Evolutionary conservation across 2,113 vertebrate species (phyloP).

Genomic region (Copsychus sechellarum): DNA sequence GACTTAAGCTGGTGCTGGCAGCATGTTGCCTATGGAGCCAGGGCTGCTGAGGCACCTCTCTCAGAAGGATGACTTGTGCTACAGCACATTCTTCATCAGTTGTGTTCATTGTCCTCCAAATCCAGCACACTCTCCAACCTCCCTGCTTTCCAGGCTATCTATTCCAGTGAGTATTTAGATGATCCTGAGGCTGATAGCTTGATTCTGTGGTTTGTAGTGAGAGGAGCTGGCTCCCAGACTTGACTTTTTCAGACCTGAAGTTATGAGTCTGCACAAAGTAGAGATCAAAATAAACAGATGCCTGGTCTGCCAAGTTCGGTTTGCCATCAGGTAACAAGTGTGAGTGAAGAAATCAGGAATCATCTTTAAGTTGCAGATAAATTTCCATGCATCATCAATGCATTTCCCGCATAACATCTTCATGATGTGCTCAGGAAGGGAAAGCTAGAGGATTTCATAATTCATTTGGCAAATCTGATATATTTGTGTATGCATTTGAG

Average conservation of each 20-base stretch:
- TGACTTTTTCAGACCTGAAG: not conserved
- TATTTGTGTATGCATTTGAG: not conserved
- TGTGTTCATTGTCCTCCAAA: not conserved
- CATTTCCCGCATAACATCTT: not conserved
- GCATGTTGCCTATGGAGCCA: rapidly evolving
- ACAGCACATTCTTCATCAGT: not conserved
- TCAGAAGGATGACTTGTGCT: not conserved
- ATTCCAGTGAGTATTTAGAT: not conserved
- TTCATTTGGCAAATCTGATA: not conserved
- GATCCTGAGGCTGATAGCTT: not conserved
- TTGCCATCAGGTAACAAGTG: not conserved
- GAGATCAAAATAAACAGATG: not conserved
- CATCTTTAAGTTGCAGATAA: not conserved
- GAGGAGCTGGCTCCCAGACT: not conserved
- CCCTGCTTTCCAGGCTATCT: not conserved
- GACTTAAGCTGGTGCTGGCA: not conserved
- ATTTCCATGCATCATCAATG: not conserved
- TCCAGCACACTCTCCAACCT: not conserved
- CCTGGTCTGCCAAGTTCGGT: not conserved
- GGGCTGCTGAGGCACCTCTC: not conserved
- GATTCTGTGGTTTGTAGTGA: not conserved
- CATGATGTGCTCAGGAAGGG: not conserved
- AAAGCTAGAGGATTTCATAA: not conserved
- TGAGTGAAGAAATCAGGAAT: not conserved
- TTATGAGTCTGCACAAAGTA: not conserved